Evolutionary conservation across 2,888 invertebrate species (phyloP), one percentile per base, ranked within the genome.

Genomic region (Drosophila borborema): DNA sequence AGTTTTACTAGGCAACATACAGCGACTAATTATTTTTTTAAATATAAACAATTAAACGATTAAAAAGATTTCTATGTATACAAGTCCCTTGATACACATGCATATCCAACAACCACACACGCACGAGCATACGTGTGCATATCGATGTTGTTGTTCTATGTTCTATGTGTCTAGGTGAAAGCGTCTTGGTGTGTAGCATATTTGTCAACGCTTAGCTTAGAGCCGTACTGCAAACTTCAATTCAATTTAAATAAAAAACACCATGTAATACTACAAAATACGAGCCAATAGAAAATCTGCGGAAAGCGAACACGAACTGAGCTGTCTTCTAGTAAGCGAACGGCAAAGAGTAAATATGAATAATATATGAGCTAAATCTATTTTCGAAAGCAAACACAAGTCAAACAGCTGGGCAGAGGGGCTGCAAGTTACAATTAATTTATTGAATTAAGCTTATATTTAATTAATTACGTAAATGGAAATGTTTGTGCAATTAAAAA

Each of bases 401-500:
- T 28, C 36, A 69, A 48, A 40, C 54, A 73, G 58, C 72, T 72
- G 18, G 18, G 55, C 61, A 56, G 28, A 70, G 68, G 68, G 75
- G 78, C 71, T 72, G 73, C 64, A 73, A 64, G 73, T 72, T 73
- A 65, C 64, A 75, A 74, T 70, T 51, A 70, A 80, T 74, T 77
- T 72, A 80, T 71, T 81, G 71, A 80, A 77, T 72, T 86, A 83
- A 83, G 81, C 82, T 81, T 74, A 68, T 72, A 83, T 74, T 75
- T 65, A 64, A 71, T 72, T 66, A 74, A 73, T 65, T 67, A 59
- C 51, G 20, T 58, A 53, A 64, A 76, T 63, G 53, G 43, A 66
- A 68, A 20, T 63, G 48, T 74, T 60, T 62, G 64, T 69, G 58
- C 65, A 62, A 70, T 76, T 74, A 74, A 53, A 18, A 49, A n/a